A percentile compares a stretch with the other conserved stretches of the same genome.
phyloP scores from a whole-genome alignment of 2,797 vertebrate genomes.

The Apogon talboti region DNA sequence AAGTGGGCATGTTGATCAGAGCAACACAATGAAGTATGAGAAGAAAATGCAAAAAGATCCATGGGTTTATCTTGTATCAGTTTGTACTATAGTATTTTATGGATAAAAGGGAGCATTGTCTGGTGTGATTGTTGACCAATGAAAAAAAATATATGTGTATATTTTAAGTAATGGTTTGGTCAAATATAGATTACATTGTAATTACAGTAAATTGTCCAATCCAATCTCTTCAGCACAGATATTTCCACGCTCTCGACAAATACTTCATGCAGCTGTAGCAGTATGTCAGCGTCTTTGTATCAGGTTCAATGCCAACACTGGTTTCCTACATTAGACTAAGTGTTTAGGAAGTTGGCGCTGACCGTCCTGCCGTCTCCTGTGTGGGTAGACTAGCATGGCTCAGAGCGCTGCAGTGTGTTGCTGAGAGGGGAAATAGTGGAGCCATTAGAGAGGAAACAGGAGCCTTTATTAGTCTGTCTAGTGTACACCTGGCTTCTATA shows the following conservation, averaged over 20 bases:
- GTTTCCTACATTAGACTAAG: conserved; percentile 19
- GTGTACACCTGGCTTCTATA: conserved; percentile 80
- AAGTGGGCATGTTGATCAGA: too few species aligned
- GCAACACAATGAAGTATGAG: too few species aligned
- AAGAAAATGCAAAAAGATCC: too few species aligned
- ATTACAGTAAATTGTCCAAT: conserved; percentile 5
- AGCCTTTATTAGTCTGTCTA: conserved; percentile 79
- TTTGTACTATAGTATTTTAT: too few species aligned
- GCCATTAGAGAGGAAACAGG: conserved; percentile 77
- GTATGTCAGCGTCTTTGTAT: conserved; percentile 30
- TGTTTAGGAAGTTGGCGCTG: conserved; percentile 21
- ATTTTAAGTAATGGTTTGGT: conserved; percentile 1
- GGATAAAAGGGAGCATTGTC: too few species aligned
- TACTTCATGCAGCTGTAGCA: conserved; percentile 3
- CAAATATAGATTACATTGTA: conserved; percentile 16
- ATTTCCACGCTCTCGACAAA: neutral
- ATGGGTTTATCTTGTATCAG: too few species aligned
- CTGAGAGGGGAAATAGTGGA: conserved; percentile 63
- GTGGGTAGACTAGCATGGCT: conserved; percentile 44
- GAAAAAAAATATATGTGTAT: too few species aligned
- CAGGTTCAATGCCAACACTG: neutral
- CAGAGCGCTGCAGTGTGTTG: conserved; percentile 31
- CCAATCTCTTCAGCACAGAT: conserved; percentile 1
- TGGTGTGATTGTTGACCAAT: too few species aligned
- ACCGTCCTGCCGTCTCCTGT: conserved; percentile 42